A percentile compares a stretch with the other conserved stretches of the same genome.
phyloP scores from a whole-genome alignment of 2,113 vertebrate genomes.

The Lampris megalopsis region DNA sequence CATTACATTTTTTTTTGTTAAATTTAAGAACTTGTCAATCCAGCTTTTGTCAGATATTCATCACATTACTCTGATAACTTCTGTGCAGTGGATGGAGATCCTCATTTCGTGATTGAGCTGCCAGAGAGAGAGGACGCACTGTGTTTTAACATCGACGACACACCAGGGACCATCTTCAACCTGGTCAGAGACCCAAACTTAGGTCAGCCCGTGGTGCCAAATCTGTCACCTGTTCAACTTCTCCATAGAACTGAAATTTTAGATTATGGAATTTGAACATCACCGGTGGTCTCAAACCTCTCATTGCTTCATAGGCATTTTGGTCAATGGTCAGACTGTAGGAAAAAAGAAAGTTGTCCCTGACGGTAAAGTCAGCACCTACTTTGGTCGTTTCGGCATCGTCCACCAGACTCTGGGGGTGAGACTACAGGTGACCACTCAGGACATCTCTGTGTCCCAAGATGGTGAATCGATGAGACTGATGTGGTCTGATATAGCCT shows the following conservation, averaged over 20 bases:
- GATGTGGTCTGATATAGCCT: conserved; percentile 84
- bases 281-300: neutral
- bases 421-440: conserved; percentile 84
- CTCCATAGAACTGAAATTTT: neutral
- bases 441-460: conserved; percentile 82
- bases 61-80: neutral
- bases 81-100: conserved; percentile 88
- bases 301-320: conserved; percentile 79
- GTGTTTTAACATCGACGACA: conserved; percentile 90
- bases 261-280: neutral
- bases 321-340: conserved; percentile 89
- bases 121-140: conserved; percentile 83
- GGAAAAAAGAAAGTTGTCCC: conserved; percentile 81
- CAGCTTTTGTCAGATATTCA: neutral
- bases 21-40: neutral
- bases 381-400: conserved; percentile 91
- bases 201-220: conserved; percentile 73
- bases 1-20: too few species aligned
- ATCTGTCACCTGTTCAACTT: neutral
- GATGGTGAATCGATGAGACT: conserved; percentile 70
- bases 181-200: conserved; percentile 85
- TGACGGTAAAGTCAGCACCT: conserved; percentile 78
- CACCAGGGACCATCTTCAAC: conserved; percentile 84
- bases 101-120: conserved; percentile 88
- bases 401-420: conserved; percentile 78